Evolutionary conservation across 2,888 invertebrate genomes (phyloP), one percentile per base, ranked within the genome.

Genomic region (Myathropa florea): DNA sequence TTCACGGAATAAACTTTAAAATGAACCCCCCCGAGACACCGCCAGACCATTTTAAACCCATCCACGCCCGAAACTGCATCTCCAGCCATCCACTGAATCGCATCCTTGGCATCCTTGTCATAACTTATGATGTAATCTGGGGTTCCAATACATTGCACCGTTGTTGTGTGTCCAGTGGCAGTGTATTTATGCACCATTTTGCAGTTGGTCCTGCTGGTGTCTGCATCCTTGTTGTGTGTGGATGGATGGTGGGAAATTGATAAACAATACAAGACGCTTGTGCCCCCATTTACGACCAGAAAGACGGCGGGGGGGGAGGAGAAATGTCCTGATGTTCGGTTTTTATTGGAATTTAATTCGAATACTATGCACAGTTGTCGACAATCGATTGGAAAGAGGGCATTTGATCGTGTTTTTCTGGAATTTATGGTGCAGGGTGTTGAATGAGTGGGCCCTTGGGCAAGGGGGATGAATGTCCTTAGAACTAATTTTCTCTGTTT

Each of bases 321-420:
- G 61, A 33, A 46, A 33, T 61, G 61, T 53, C 24, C 28, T 26
- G 71, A 36, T 73, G 36, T 68, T 75, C 70, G n/a, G 78, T 57
- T 83, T 83, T 86, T 86, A 86, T 71, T 83, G 82, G 59, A 82
- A 75, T 86, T 75, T 86, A 86, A 86, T 83, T 86, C 67, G 65
- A 75, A 64, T 60, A 59, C 36, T 18, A 68, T 57, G 68, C 55
- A 73, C 64, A 61, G 60, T 76, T 77, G 80, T 64, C 75, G 65
- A 6, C 75, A 65, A 75, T 77, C 63, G 71, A 85, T 77, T 75
- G 24, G 39, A 7, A 28, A 39, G 4, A 61, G 53, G 71, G 30
- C 68, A 63, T 65, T 60, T 71, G 10, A 59, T 65, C 24, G n/a
- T 63, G 60, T 59, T 64, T 73, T 14, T 14, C 12, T 39, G 39